Percentiles rank a stretch among this genome's conserved stretches.
These are phyloP conservation scores for Oscheius sp. DNA, from an alignment of 1,140 invertebrate genomes.

Conservation along the genomic window DNA sequence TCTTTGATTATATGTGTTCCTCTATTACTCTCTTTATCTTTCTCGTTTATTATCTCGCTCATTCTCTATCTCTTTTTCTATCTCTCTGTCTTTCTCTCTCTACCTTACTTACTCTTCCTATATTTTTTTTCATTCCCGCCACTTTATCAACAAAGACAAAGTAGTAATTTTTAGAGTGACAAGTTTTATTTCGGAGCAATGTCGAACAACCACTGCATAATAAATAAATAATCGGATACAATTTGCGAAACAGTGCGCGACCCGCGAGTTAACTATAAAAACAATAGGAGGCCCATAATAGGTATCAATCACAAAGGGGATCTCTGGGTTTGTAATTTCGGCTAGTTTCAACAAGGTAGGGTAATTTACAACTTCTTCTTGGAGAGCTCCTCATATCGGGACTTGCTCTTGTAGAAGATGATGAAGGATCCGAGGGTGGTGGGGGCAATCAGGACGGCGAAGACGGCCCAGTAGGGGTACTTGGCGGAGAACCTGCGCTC, in stretches of 20 bases:
- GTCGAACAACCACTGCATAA: not conserved
- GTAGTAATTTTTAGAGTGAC: too few species aligned
- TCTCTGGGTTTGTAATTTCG: not conserved
- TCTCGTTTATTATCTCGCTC: too few species aligned
- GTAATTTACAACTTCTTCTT: constrained; percentile 20
- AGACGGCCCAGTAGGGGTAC: constrained; percentile 93
- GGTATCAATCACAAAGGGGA: not conserved
- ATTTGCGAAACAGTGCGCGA: not conserved
- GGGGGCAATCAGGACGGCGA: constrained; percentile 74
- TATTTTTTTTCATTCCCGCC: too few species aligned
- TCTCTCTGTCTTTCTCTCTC: too few species aligned
- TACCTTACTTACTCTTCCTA: too few species aligned
- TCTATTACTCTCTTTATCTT: too few species aligned
- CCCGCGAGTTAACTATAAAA: not conserved
- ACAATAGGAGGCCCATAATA: not conserved
- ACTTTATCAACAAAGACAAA: too few species aligned
- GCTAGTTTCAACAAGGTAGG: not conserved
- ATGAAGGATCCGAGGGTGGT: constrained; percentile 26
- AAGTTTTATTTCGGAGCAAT: not conserved
- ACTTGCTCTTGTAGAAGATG: constrained; percentile 12
- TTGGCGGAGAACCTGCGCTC: constrained; percentile 94
- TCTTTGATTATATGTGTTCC: too few species aligned
- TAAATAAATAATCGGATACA: not conserved
- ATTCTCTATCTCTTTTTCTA: too few species aligned
- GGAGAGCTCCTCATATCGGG: not conserved